A percentile compares a stretch with the other conserved stretches of the same genome.
Evolutionary conservation across 1,140 invertebrate species (phyloP).

Genomic region (Neodiprion virginianus): DNA sequence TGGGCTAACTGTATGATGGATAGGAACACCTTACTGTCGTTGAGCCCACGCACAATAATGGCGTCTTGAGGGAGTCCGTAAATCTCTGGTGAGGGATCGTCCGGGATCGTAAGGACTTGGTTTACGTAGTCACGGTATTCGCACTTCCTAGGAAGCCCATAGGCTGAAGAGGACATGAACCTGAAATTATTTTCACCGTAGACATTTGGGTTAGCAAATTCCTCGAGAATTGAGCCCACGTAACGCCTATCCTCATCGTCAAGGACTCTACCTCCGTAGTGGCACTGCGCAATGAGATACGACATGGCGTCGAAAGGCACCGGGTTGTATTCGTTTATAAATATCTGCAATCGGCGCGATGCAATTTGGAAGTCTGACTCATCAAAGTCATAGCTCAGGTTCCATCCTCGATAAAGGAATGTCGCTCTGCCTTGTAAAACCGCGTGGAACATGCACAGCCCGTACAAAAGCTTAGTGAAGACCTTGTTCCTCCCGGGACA

Average conservation of each 20-base stretch:
- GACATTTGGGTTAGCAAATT: slow-evolving; percentile 64
- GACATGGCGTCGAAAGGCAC: slow-evolving; percentile 68
- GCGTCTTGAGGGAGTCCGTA: slow-evolving; percentile 73
- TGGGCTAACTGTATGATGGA: slow-evolving; percentile 35
- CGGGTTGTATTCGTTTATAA: slow-evolving; percentile 53
- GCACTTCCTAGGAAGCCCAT: slow-evolving; percentile 68
- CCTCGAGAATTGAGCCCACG: slow-evolving; percentile 63
- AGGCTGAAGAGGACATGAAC: slow-evolving; percentile 56
- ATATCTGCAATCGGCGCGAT: slow-evolving; percentile 66
- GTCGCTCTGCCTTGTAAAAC: slow-evolving; percentile 70
- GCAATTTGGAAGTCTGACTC: slow-evolving; percentile 75
- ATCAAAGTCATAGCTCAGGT: slow-evolving; percentile 76
- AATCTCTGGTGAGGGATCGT: slow-evolving; percentile 62
- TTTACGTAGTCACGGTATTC: slow-evolving; percentile 74
- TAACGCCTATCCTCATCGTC: slow-evolving; percentile 70
- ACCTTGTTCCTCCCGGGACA: slow-evolving; percentile 49
- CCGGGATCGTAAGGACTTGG: slow-evolving; percentile 63
- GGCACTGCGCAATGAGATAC: slow-evolving; percentile 74
- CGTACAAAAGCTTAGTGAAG: slow-evolving; percentile 71
- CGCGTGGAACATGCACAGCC: slow-evolving; percentile 76
- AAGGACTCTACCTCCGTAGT: slow-evolving; percentile 76
- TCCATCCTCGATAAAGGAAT: slow-evolving; percentile 75
- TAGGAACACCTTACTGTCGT: slow-evolving; percentile 65
- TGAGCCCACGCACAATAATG: slow-evolving; percentile 56
- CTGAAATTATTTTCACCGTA: slow-evolving; percentile 33